Conservation (phyloP, 2,113 vertebrate species). For the Mesoclemmys tuberculata region DNA sequence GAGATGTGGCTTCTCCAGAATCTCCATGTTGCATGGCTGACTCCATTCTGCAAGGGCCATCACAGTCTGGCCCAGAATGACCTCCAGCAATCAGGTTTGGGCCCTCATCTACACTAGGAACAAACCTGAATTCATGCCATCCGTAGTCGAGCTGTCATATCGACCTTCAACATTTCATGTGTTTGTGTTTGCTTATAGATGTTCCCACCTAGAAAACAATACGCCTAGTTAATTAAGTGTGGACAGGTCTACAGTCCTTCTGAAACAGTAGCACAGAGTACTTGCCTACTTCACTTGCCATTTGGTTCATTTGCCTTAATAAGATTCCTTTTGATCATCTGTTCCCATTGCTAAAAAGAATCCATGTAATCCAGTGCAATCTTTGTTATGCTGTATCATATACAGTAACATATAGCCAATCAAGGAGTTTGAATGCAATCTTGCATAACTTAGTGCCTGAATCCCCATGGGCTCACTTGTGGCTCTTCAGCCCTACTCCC, state of each 20-base stretch:
- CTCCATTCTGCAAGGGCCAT: fast-evolving
- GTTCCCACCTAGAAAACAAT: no score
- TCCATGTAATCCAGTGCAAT: neutral
- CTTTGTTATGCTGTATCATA: neutral
- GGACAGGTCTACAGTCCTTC: neutral
- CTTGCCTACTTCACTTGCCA: neutral
- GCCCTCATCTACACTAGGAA: neutral
- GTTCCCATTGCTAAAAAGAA: neutral
- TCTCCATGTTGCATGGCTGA: neutral
- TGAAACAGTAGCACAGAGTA: neutral
- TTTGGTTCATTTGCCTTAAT: neutral
- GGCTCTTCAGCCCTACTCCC: neutral
- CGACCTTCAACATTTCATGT: neutral
- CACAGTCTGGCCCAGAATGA: neutral
- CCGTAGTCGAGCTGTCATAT: neutral
- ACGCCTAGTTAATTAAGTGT: neutral
- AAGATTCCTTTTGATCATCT: neutral
- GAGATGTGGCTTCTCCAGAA: fast-evolving
- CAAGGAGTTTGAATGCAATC: neutral
- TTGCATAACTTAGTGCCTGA: neutral
- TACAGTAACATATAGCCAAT: neutral
- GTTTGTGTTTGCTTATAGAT: neutral
- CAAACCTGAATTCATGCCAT: neutral
- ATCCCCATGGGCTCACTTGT: neutral
- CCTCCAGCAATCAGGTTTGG: no score